Evolutionary conservation across 2,888 invertebrate genomes (phyloP), one percentile per base, ranked within the genome.

Genomic region (Tachina lurida): DNA sequence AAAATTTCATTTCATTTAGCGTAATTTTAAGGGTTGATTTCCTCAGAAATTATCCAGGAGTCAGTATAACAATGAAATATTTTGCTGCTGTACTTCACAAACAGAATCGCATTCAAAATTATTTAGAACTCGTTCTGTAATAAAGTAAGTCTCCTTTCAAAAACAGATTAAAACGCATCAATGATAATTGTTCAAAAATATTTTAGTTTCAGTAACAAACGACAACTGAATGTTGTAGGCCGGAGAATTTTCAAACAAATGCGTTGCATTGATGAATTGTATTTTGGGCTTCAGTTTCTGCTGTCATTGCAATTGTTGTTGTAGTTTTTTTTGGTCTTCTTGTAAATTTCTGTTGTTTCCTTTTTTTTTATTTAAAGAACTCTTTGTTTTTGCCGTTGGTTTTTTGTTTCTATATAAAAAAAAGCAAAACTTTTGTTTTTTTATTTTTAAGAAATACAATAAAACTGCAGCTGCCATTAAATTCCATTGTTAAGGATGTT

Each of bases 391-490:
- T 71, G 41, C 60, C 52, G n/a, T 76, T 47, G 3, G 52, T 62
- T 62, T 22, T 8, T 65, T 56, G 2, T 10, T 31, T 31, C 31
- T 31, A 7, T 22, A n/a, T 39, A 41, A 15, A 31, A 75, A 68
- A 75, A 80, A 75, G 39, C 63, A 22, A 58, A 76, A 76, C 62
- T 82, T 75, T 77, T 83, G 22, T 71, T 82, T 39, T 70, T 49
- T 65, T 45, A 0, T 45, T 12, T 22, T 41, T 63, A 19, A 71
- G 39, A 63, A 71, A 56, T 73, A 39, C 39, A 68, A 70, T 45
- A 81, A 81, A 76, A 58, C 17, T 47, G 68, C 82, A 77, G 76
- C 82, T 83, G 82, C 65, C 49, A 39, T n/a, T 76, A 68, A 58
- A 47, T 70, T 19, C 47, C 52, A 77, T 71, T 83, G 56, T 76